phyloP scores from a whole-genome alignment of 2,888 invertebrate species.

The Leptopilina myrica region DNA sequence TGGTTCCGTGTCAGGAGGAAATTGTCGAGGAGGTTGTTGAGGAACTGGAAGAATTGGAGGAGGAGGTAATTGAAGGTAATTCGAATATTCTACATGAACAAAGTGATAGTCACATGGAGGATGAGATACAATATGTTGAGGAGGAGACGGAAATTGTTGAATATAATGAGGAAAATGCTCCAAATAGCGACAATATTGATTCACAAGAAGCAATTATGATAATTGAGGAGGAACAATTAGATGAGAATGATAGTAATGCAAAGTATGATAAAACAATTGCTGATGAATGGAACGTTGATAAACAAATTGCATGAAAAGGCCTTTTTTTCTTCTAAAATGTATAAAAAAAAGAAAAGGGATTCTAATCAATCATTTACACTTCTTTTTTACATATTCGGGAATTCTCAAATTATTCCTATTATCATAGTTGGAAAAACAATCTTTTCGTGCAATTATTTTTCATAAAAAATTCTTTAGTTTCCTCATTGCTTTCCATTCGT shows the following conservation, averaged over 20 bases:
- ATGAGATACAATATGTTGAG: slow-evolving; percentile 73
- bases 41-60: slow-evolving; percentile 63
- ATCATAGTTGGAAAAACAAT: too few relatives aligned
- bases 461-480: too few relatives aligned
- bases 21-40: slow-evolving; percentile 70
- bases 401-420: too few relatives aligned
- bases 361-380: too few relatives aligned
- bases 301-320: slow-evolving; percentile 44
- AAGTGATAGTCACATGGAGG: slow-evolving; percentile 65
- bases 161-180: slow-evolving; percentile 69
- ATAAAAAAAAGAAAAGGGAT: too few relatives aligned
- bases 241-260: slow-evolving; percentile 56
- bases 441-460: too few relatives aligned
- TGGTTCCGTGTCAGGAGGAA: slow-evolving; percentile 61
- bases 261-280: slow-evolving; percentile 53
- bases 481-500: too few relatives aligned
- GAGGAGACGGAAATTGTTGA: slow-evolving; percentile 76
- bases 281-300: slow-evolving; percentile 70
- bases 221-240: slow-evolving; percentile 70
- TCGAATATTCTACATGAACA: slow-evolving; percentile 60
- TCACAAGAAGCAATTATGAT: slow-evolving; percentile 69
- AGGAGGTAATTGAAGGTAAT: slow-evolving; percentile 61
- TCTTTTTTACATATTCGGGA: too few relatives aligned
- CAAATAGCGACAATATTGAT: slow-evolving; percentile 69
- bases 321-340: too few relatives aligned